Percentiles rank a stretch among this genome's conserved stretches.
phyloP scores from a whole-genome alignment of 2,797 vertebrate genomes.

The Thunnus albacares region DNA sequence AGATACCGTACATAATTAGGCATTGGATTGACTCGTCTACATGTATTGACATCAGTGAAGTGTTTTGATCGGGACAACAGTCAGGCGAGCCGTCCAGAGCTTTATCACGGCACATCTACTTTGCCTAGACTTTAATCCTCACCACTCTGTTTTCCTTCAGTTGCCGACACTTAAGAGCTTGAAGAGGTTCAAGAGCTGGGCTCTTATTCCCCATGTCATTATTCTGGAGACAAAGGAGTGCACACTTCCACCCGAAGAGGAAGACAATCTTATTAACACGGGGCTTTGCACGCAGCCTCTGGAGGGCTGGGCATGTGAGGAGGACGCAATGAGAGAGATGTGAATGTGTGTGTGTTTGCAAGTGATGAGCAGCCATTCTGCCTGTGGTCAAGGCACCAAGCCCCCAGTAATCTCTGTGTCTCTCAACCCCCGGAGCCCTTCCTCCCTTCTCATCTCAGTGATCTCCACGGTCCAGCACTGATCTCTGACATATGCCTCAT shows the following conservation, averaged over 20 bases:
- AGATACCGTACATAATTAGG: not conserved
- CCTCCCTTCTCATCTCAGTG: constrained; percentile 66
- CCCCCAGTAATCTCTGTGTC: constrained; percentile 68
- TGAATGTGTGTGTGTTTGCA: constrained; percentile 31
- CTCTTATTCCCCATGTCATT: constrained; percentile 64
- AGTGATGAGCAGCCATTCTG: constrained; percentile 53
- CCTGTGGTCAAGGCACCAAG: constrained; percentile 63
- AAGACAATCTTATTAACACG: constrained; percentile 65
- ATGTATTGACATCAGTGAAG: constrained; percentile 6
- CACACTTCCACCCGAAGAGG: constrained; percentile 50
- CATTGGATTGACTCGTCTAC: not conserved
- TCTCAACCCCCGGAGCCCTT: constrained; percentile 44
- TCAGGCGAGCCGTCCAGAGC: not conserved
- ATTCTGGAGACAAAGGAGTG: constrained; percentile 68
- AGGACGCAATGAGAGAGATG: constrained; percentile 42
- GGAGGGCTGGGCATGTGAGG: constrained; percentile 39
- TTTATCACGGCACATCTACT: constrained; percentile 44
- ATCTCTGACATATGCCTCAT: constrained; percentile 82
- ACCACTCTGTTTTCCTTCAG: constrained; percentile 54
- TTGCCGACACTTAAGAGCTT: constrained; percentile 52
- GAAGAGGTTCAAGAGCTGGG: constrained; percentile 64
- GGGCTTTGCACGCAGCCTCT: constrained; percentile 49
- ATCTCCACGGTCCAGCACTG: constrained; percentile 66
- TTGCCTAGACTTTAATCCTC: constrained; percentile 34
- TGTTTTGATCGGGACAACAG: constrained; percentile 25